Conservation (phyloP, 2,113 vertebrate genomes). For the Megalops atlanticus region DNA sequence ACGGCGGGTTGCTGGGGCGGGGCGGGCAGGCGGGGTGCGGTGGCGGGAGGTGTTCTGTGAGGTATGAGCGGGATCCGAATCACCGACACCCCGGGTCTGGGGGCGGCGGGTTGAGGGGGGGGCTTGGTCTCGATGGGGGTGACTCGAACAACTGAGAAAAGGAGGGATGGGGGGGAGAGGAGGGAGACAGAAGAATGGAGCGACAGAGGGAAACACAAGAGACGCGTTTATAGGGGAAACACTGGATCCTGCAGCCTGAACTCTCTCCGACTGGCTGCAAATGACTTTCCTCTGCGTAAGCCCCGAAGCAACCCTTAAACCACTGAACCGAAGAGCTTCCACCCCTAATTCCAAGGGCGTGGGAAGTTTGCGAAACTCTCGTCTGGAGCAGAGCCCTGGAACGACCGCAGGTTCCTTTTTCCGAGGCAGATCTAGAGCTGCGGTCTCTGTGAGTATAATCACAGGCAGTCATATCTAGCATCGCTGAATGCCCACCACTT, state of each 20-base stretch:
- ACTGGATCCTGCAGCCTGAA: neutral
- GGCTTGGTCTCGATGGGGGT: slow-evolving; percentile 41
- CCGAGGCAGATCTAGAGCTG: too few species aligned
- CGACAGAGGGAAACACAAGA: slow-evolving; percentile 22
- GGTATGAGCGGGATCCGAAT: slow-evolving; percentile 68
- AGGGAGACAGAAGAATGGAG: slow-evolving; percentile 22
- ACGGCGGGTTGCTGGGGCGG: slow-evolving; percentile 38
- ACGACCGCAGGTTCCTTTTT: too few species aligned
- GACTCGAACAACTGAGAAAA: slow-evolving; percentile 42
- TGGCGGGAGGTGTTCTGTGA: slow-evolving; percentile 30
- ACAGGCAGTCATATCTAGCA: neutral
- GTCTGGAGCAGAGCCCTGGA: too few species aligned
- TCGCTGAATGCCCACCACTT: neutral
- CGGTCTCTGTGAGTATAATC: neutral
- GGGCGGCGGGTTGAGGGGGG: neutral
- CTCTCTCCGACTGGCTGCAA: neutral
- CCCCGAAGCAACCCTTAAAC: neutral
- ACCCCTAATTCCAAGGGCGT: too few species aligned
- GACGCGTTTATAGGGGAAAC: neutral
- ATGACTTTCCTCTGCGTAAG: neutral
- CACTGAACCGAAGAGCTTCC: too few species aligned
- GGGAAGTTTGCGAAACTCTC: too few species aligned
- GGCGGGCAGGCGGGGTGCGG: neutral
- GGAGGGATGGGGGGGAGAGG: slow-evolving; percentile 22
- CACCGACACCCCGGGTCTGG: slow-evolving; percentile 38